Evolutionary conservation across 1,140 invertebrate species (phyloP), one percentile per base, ranked within the genome.

Genomic region (Lordiphosa collinella): DNA sequence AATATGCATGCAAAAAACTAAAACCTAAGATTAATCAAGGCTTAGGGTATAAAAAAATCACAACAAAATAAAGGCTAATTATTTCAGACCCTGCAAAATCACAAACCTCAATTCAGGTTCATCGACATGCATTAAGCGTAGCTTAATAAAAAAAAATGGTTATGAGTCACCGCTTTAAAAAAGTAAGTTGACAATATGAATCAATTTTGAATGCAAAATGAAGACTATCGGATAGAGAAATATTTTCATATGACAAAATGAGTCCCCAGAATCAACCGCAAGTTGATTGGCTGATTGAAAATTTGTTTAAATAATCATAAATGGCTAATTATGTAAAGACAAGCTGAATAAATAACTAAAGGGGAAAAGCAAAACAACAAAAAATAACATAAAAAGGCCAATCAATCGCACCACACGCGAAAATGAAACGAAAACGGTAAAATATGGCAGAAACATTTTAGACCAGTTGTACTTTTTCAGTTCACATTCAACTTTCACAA

Each of bases 391-490:
- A 47, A 55, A 61, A 65, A 63, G 44, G 48, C 54, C 61, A 80
- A 82, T 71, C 78, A 80, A 71, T 63, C 44, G 61, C 11, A 57
- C 40, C 57, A 71, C 66, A 80, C 62, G 66, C 66, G 75, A 80
- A 79, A 79, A 80, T 64, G 40, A 78, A 79, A 58, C 52, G 70
- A 82, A 79, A 79, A 75, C 50, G 70, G 54, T 48, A 60, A 47
- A 52, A 55, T 16, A 34, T 29, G 25, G 22, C 41, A 47, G 50
- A 55, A 65, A 75, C 55, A 72, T 72, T 25, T 29, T 62, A 68
- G 68, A 78, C 60, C 40, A 70, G 53, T 53, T 61, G 53, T 54
- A 52, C 54, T 44, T 25, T 54, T 44, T 57, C 25, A 57, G 18
- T 55, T 34, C 44, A 49, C 12, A 38, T 55, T 32, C 35, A 37